These are phyloP conservation scores for Platycheirus rosarum DNA, from an alignment of 2,888 invertebrate species.

Conservation along the genomic window DNA sequence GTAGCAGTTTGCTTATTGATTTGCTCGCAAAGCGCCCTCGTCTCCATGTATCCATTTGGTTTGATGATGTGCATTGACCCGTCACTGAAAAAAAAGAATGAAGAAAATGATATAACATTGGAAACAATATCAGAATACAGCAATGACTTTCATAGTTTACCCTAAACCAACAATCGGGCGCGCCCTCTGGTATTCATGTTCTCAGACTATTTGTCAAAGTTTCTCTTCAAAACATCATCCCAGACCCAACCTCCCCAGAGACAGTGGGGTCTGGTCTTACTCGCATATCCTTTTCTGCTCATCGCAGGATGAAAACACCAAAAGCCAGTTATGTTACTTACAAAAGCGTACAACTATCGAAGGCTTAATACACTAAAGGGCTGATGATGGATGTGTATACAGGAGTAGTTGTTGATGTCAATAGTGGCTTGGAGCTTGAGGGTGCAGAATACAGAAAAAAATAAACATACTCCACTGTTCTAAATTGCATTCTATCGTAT, in stretches of 20 bases:
- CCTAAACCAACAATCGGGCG: background rate
- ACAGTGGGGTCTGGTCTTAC: background rate
- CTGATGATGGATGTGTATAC: constrained; percentile 50
- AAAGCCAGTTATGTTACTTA: constrained; percentile 38
- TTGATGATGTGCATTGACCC: constrained; percentile 83
- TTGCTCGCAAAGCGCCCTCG: constrained; percentile 82
- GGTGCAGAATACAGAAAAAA: constrained; percentile 22
- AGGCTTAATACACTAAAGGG: background rate
- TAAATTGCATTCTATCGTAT: constrained; percentile 73
- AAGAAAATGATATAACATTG: constrained; percentile 59
- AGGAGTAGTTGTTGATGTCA: constrained; percentile 35
- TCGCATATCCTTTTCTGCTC: background rate
- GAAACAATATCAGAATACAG: constrained; percentile 53
- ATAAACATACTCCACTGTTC: constrained; percentile 60
- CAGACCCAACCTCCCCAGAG: constrained; percentile 8
- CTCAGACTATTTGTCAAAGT: constrained; percentile 64
- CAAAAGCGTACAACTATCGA: constrained; percentile 28
- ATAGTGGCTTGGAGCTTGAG: background rate
- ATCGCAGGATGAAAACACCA: constrained; percentile 29
- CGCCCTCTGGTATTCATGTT: constrained; percentile 44
- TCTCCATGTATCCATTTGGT: constrained; percentile 83
- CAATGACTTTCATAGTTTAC: constrained; percentile 51
- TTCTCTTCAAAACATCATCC: constrained; percentile 15
- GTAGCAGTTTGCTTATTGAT: constrained; percentile 83
- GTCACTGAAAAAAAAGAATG: constrained; percentile 79